Base-by-base conservation (phyloP, 92 coral and sea anemone species). In the Umimayanthus kanabou region DNA sequence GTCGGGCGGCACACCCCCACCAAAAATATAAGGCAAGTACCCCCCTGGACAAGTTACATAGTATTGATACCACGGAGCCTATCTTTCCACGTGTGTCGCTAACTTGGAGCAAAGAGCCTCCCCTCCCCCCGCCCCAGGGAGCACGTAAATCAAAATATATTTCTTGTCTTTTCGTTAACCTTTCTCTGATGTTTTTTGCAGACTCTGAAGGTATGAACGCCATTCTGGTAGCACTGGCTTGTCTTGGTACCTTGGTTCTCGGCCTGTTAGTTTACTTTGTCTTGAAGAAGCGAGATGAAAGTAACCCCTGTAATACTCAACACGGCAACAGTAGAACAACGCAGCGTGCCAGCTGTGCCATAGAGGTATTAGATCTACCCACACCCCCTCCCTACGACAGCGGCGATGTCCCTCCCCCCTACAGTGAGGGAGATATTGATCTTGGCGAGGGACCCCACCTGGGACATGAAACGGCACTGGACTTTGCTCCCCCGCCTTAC, bases 401-500 rank as follows among this genome's bases (percentile, higher is more conserved):
- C 65, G 28, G 65, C 39, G 64, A 83, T 13, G 66, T 83, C 45
- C 87, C 87, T 70, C 87, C 87, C 77, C 87, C 87, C 25, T 83
- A 83, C 23, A 45, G 47, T 29, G 87, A 83, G 55, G 50, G 61
- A 22, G 85, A 81, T 2, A 72, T 83, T 23, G 79, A 83, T 49
- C 87, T 70, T 11, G 87, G 87, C 5, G 87, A 45, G 26, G 78
- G 66, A 45, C 6, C 26, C 22, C 40, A 66, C 85, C 33, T 65
- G 26, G 76, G 76, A 22, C 39, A 69, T 8, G 29, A 15, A 28
- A n/a, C 79, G 47, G 87, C 61, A 15, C 3, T 83, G 64, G 66
- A 83, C 77, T 83, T 83, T 71, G 87, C 87, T 11, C 87, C 87
- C 69, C 87, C 87, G 0, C 87, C 87, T 11, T 83, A 83, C 55